Percentiles rank a stretch among this genome's conserved stretches.
phyloP scores from a whole-genome alignment of 2,113 vertebrate genomes.

The Thomomys bottae region DNA sequence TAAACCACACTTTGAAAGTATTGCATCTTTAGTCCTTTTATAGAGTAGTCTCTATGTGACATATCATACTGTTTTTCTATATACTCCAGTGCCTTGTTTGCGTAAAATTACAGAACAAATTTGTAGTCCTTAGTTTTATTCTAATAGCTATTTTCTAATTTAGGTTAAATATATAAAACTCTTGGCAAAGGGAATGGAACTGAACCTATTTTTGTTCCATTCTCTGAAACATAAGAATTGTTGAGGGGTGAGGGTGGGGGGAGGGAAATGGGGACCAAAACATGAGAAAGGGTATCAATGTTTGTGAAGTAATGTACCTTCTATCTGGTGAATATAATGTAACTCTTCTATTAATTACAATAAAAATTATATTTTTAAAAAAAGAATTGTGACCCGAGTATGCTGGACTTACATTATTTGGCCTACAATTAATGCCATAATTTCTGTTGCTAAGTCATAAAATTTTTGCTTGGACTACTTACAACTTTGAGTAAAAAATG shows the following conservation, averaged over 20 bases:
- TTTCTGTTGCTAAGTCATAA: slow-evolving; percentile 20
- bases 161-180: not conserved
- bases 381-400: not conserved
- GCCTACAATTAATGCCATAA: not conserved
- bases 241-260: too few relatives aligned
- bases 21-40: not conserved
- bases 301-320: too few relatives aligned
- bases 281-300: too few relatives aligned
- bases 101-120: not conserved
- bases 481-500: slow-evolving; percentile 11
- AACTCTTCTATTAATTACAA: too few relatives aligned
- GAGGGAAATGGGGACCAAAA: too few relatives aligned
- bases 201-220: slow-evolving; percentile 6
- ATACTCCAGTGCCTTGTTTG: not conserved
- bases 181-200: not conserved
- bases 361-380: too few relatives aligned
- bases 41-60: not conserved
- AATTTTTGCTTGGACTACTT: slow-evolving; percentile 11
- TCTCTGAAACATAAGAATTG: slow-evolving; percentile 29
- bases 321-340: too few relatives aligned
- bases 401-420: not conserved
- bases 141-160: not conserved
- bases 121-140: slow-evolving; percentile 7
- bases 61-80: slow-evolving; percentile 16
- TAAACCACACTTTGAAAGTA: too few relatives aligned